A percentile compares a stretch with the other conserved stretches of the same genome.
phyloP scores from a whole-genome alignment of 2,797 vertebrate genomes.

The Coregonus ussuriensis region DNA sequence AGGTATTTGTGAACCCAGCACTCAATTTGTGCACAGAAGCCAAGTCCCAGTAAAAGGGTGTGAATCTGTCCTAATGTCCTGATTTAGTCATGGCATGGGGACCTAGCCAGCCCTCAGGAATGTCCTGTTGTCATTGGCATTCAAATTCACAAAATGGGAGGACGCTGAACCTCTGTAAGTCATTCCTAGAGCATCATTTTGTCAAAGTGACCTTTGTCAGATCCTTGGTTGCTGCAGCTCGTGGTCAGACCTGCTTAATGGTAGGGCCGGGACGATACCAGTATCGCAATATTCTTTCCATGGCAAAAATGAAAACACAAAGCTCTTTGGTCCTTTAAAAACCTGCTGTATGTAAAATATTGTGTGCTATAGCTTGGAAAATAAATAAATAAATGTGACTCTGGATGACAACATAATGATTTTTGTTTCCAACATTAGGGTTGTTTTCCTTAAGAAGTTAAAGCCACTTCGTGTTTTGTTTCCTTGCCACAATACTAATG shows the following conservation, averaged over 20 bases:
- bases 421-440: too few relatives aligned
- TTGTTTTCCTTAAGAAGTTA: too few relatives aligned
- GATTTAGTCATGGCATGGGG: conserved; percentile 26
- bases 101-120: background rate
- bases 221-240: background rate
- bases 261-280: background rate
- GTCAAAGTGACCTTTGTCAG: conserved; percentile 10
- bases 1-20: conserved; percentile 11
- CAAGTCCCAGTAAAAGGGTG: conserved; percentile 40
- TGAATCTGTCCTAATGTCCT: conserved; percentile 26
- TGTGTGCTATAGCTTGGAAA: too few relatives aligned
- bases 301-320: too few relatives aligned
- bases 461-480: too few relatives aligned
- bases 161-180: background rate
- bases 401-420: too few relatives aligned
- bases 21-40: conserved; percentile 5
- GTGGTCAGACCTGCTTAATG: background rate
- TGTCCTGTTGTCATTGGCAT: conserved; percentile 4
- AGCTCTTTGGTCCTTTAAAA: too few relatives aligned
- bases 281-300: too few relatives aligned
- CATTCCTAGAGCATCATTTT: background rate
- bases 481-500: too few relatives aligned
- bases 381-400: too few relatives aligned
- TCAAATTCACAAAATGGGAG: conserved; percentile 12
- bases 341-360: too few relatives aligned